Percentiles rank a stretch among this genome's conserved stretches.
phyloP scores from a whole-genome alignment of 2,113 vertebrate species.

The Catharus bicknelli region DNA sequence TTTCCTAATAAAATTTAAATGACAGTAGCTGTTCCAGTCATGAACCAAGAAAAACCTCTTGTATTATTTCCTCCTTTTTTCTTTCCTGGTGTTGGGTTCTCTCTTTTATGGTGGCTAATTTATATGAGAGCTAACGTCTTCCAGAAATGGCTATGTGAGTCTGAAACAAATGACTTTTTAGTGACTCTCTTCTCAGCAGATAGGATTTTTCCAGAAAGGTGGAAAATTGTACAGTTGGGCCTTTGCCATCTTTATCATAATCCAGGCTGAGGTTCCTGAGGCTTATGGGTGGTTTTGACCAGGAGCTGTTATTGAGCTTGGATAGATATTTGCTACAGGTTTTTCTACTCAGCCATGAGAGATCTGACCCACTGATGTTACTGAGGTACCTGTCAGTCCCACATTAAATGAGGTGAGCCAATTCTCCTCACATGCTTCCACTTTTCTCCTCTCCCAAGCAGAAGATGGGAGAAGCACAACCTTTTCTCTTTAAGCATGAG shows the following conservation, averaged over 20 bases:
- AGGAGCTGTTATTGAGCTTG: neutral
- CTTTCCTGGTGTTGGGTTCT: neutral
- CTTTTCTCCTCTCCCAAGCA: neutral
- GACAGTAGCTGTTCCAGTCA: slow-evolving; percentile 58
- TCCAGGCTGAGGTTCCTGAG: neutral
- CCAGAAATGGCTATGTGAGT: neutral
- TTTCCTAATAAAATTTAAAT: slow-evolving; percentile 67
- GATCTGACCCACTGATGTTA: neutral
- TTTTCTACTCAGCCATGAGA: neutral
- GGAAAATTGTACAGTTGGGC: neutral
- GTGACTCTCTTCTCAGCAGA: neutral
- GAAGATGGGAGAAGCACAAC: neutral
- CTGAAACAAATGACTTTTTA: slow-evolving; percentile 3
- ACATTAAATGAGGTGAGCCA: neutral
- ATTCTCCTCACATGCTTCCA: neutral
- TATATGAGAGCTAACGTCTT: neutral
- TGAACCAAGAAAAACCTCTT: slow-evolving; percentile 52
- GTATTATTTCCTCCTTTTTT: neutral
- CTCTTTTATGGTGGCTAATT: slow-evolving; percentile 12
- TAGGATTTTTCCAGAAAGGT: neutral
- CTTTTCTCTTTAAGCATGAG: neutral
- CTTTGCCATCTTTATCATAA: neutral
- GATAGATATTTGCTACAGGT: neutral
- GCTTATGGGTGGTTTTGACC: neutral
- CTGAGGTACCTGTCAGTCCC: neutral